These are phyloP conservation scores for Eulithis prunata DNA, from an alignment of 2,888 invertebrate genomes.

Conservation along the genomic window DNA sequence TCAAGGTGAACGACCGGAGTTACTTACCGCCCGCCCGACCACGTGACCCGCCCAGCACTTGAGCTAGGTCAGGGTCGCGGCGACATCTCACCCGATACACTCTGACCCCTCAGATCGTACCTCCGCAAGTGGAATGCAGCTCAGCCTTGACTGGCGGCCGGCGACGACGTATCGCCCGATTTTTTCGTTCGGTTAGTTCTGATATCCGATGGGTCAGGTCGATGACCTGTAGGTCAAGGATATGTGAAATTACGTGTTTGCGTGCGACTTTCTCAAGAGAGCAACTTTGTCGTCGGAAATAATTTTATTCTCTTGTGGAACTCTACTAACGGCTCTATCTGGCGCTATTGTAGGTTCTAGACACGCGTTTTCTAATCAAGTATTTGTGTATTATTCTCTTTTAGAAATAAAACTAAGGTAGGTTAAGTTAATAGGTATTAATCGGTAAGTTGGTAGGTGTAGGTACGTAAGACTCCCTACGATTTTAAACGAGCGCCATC, in stretches of 20 bases:
- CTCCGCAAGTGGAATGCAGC: slow-evolving; percentile 39
- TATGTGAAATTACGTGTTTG: slow-evolving; percentile 46
- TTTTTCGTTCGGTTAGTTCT: slow-evolving; percentile 80
- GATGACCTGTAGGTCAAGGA: slow-evolving; percentile 75
- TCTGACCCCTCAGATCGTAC: slow-evolving; percentile 53
- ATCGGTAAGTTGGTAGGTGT: no score
- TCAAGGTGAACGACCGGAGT: slow-evolving; percentile 80
- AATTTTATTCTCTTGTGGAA: slow-evolving; percentile 1
- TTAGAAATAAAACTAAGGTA: no score
- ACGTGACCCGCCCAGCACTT: slow-evolving; percentile 80
- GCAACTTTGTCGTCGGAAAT: slow-evolving; percentile 7
- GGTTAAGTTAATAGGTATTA: no score
- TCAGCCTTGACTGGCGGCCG: slow-evolving; percentile 53
- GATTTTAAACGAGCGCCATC: background rate
- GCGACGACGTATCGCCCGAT: slow-evolving; percentile 61
- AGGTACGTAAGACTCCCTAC: no score
- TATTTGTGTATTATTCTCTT: no score
- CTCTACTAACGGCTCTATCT: no score
- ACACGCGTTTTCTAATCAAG: no score
- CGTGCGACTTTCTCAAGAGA: slow-evolving; percentile 28
- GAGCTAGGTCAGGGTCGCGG: slow-evolving; percentile 80
- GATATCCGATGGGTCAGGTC: slow-evolving; percentile 65
- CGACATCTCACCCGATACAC: slow-evolving; percentile 61
- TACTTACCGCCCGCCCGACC: slow-evolving; percentile 74
- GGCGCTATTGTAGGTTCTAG: background rate